Conservation (phyloP, 2,113 vertebrate species). For the Neodontobutis hainanensis region DNA sequence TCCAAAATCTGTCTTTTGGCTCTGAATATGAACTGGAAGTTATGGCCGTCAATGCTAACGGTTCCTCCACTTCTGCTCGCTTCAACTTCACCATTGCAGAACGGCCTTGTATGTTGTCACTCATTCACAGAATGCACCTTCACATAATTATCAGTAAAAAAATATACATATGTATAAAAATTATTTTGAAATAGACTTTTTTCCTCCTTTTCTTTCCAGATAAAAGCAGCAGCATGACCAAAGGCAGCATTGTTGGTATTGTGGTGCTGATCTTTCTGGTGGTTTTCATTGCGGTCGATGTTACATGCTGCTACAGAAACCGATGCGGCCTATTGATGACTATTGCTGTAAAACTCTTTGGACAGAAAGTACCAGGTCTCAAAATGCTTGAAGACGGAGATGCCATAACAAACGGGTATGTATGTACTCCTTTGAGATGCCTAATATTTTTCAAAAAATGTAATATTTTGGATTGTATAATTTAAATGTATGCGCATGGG, state of each 20-base stretch:
- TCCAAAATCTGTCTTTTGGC: conserved; percentile 67
- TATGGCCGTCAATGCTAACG: conserved; percentile 69
- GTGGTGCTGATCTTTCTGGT: conserved; percentile 79
- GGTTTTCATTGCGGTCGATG: conserved; percentile 77
- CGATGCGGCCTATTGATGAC: conserved; percentile 80
- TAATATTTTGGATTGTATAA: neutral
- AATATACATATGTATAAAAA: no score
- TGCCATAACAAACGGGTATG: conserved; percentile 60
- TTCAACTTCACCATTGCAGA: conserved; percentile 70
- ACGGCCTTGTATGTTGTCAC: conserved; percentile 47
- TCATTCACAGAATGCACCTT: neutral
- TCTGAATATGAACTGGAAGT: conserved; percentile 73
- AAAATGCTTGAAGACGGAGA: conserved; percentile 73
- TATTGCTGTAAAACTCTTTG: conserved; percentile 75
- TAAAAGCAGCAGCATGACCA: conserved; percentile 67
- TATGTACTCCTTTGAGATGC: neutral
- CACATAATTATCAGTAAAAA: neutral
- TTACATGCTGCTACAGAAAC: conserved; percentile 81
- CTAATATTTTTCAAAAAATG: no score
- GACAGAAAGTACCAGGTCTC: conserved; percentile 64
- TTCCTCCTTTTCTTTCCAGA: neutral
- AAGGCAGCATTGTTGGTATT: conserved; percentile 75
- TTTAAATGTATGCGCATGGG: conserved; percentile 18
- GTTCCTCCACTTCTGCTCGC: conserved; percentile 60
- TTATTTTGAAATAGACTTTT: neutral